These are phyloP conservation scores for Drosophila algonquin DNA, from an alignment of 2,888 invertebrate genomes.

Conservation along the genomic window DNA sequence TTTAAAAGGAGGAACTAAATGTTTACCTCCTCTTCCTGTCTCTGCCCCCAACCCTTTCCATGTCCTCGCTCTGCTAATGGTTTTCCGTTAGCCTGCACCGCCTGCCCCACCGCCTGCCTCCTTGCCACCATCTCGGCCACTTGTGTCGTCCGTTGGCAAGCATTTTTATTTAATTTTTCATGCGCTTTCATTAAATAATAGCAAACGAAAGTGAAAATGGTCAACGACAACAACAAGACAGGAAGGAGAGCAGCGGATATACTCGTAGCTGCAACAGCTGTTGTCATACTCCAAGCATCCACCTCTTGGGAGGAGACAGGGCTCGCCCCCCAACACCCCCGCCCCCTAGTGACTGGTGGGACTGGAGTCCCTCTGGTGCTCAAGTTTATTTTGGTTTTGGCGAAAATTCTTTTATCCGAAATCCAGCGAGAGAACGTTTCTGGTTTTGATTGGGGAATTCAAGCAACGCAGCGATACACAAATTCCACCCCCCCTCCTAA, in stretches of 20 bases:
- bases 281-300: slow-evolving; percentile 5
- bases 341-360: not conserved
- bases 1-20: slow-evolving; percentile 63
- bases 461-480: not conserved
- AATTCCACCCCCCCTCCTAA: not conserved
- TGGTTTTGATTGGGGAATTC: slow-evolving; percentile 43
- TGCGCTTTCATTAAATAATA: slow-evolving; percentile 64
- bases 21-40: slow-evolving; percentile 29
- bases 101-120: not conserved
- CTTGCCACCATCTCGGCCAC: not conserved
- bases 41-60: not conserved
- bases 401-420: slow-evolving; percentile 52
- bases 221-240: not conserved
- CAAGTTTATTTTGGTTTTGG: slow-evolving; percentile 64
- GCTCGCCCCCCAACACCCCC: too few relatives aligned
- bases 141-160: slow-evolving; percentile 43
- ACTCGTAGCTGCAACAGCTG: slow-evolving; percentile 26
- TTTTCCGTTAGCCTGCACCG: slow-evolving; percentile 6
- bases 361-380: slow-evolving; percentile 32
- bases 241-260: not conserved
- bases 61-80: slow-evolving; percentile 24
- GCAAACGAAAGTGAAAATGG: slow-evolving; percentile 6
- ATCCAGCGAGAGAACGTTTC: slow-evolving; percentile 35
- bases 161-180: slow-evolving; percentile 67
- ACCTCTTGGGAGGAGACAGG: slow-evolving; percentile 1